These are phyloP conservation scores for Tachina lurida DNA, from an alignment of 2,888 invertebrate species.

Conservation along the genomic window DNA sequence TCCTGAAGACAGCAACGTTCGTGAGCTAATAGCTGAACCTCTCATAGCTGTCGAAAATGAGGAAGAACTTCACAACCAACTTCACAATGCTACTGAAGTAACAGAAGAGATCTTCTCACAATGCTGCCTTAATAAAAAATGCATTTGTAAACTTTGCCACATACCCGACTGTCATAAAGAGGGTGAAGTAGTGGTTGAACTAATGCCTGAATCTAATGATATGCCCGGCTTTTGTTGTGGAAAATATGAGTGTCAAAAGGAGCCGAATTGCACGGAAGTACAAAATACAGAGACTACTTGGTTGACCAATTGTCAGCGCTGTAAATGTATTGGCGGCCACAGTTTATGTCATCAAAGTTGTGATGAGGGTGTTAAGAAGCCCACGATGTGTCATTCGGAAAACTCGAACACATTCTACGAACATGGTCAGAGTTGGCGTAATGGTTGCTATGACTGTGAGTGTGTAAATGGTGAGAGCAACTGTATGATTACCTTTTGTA, in stretches of 20 bases:
- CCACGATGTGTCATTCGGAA: constrained; percentile 79
- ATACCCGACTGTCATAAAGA: constrained; percentile 79
- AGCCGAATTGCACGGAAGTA: constrained; percentile 80
- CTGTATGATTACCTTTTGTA: constrained; percentile 79
- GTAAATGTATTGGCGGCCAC: constrained; percentile 78
- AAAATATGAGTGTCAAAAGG: constrained; percentile 83
- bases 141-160: constrained; percentile 80
- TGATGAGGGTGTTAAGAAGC: constrained; percentile 77
- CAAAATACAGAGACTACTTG: constrained; percentile 77
- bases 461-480: constrained; percentile 80
- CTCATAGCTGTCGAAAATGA: constrained; percentile 49
- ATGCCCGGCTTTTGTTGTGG: constrained; percentile 84
- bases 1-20: constrained; percentile 79
- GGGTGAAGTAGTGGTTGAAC: constrained; percentile 78
- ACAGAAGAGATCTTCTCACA: constrained; percentile 76
- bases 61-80: constrained; percentile 23
- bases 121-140: constrained; percentile 80
- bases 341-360: constrained; percentile 80
- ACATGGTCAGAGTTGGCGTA: constrained; percentile 81
- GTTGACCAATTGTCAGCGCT: constrained; percentile 80
- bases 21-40: constrained; percentile 72
- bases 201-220: constrained; percentile 77
- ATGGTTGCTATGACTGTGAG: constrained; percentile 80
- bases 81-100: constrained; percentile 66
- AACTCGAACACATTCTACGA: constrained; percentile 77